Conservation (phyloP, 2,888 invertebrate genomes). For the Muschampia plurimacula region DNA sequence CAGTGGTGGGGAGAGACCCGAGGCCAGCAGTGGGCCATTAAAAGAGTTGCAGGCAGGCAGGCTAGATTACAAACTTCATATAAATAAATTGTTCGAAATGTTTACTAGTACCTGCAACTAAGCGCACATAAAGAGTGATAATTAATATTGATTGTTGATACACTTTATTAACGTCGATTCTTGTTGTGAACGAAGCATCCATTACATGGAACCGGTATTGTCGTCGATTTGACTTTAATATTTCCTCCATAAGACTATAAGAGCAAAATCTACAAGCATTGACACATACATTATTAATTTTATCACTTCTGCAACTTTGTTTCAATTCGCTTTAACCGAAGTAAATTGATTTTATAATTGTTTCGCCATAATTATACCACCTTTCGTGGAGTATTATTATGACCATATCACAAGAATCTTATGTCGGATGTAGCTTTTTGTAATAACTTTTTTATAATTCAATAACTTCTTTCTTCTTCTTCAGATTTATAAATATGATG, state of each 20-base stretch:
- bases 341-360: slow-evolving; percentile 5
- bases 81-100: not conserved
- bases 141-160: slow-evolving; percentile 53
- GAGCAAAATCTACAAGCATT: not conserved
- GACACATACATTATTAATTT: slow-evolving; percentile 4
- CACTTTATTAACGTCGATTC: slow-evolving; percentile 20
- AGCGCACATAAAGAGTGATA: slow-evolving; percentile 35
- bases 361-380: not conserved
- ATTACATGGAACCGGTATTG: slow-evolving; percentile 4
- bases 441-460: not conserved
- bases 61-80: too few relatives aligned
- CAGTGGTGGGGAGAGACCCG: too few relatives aligned
- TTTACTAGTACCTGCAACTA: not conserved
- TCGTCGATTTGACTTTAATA: not conserved
- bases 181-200: slow-evolving; percentile 1
- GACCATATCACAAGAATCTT: not conserved
- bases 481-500: too few relatives aligned
- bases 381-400: not conserved
- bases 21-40: too few relatives aligned
- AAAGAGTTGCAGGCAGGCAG: too few relatives aligned
- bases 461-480: not conserved
- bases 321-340: not conserved
- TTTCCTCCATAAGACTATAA: not conserved
- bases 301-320: slow-evolving; percentile 2
- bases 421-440: not conserved